Percentiles rank a stretch among this genome's conserved stretches.
Conservation (phyloP, 2,113 vertebrate genomes). For the Chelonoidis abingdonii region DNA sequence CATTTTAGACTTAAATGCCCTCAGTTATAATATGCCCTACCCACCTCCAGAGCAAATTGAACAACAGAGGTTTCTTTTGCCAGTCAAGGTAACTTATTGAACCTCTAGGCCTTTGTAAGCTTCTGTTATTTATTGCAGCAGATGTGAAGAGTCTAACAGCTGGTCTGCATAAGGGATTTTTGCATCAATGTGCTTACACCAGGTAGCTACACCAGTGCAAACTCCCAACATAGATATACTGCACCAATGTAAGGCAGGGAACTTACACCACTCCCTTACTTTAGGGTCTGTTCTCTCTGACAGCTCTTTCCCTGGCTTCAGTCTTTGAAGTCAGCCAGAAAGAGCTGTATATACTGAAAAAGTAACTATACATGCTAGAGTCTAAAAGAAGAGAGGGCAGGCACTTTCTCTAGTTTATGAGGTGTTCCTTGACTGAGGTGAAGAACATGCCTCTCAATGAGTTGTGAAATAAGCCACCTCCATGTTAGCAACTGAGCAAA, state of each 20-base stretch:
- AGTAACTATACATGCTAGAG: conserved; percentile 1
- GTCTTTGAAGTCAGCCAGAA: conserved; percentile 15
- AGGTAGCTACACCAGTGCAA: not conserved
- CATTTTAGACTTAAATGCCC: not conserved
- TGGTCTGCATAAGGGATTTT: conserved; percentile 2
- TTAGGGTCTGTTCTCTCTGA: not conserved
- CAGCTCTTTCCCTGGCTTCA: not conserved
- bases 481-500: not conserved
- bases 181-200: not conserved
- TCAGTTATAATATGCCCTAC: not conserved
- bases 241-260: not conserved
- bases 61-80: not conserved
- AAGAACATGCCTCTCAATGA: not conserved
- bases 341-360: not conserved
- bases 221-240: not conserved
- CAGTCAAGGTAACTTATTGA: not conserved
- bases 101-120: not conserved
- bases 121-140: conserved; percentile 37
- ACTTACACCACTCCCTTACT: not conserved
- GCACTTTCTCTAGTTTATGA: conserved; percentile 41
- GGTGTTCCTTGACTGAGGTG: not conserved
- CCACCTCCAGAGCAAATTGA: conserved; percentile 34
- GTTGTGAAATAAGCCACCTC: not conserved
- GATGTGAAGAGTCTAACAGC: conserved; percentile 52
- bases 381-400: not conserved